Conservation (phyloP, 2,888 invertebrate species). For the Reticulitermes lucifugus region DNA sequence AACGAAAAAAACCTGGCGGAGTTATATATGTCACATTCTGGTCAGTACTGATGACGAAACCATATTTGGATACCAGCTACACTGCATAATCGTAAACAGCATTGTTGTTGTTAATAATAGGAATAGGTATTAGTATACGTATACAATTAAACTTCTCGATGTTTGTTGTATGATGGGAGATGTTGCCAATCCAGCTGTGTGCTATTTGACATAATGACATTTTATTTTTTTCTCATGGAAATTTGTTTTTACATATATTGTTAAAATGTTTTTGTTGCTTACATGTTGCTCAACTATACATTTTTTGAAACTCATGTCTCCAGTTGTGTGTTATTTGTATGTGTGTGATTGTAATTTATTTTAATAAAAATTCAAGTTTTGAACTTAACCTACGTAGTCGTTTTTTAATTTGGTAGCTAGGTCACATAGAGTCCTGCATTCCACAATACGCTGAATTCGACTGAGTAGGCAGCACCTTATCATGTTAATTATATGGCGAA, state of each 20-base stretch:
- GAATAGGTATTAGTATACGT: conserved; percentile 40
- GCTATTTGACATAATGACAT: conserved; percentile 30
- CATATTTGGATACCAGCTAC: background rate
- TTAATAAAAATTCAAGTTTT: conserved; percentile 53
- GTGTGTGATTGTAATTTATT: conserved; percentile 54
- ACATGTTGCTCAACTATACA: conserved; percentile 45
- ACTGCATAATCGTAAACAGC: background rate
- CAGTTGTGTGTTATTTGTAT: conserved; percentile 47
- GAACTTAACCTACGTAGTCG: background rate
- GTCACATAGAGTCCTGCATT: no score
- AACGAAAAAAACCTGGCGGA: background rate
- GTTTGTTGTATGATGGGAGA: conserved; percentile 37
- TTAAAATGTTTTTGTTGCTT: conserved; percentile 40
- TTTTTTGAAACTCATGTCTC: conserved; percentile 37
- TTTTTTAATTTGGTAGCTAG: background rate
- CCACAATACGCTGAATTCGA: no score
- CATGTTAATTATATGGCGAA: no score
- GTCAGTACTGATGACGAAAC: background rate
- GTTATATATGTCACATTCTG: background rate
- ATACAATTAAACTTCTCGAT: conserved; percentile 31
- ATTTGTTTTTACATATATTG: conserved; percentile 44
- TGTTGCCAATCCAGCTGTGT: conserved; percentile 21
- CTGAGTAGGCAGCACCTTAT: no score
- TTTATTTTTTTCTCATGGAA: conserved; percentile 40
- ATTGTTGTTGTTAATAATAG: conserved; percentile 42